Evolutionary conservation across 2,113 vertebrate species (phyloP).

Genomic region (Pseudorectes ferrugineus): DNA sequence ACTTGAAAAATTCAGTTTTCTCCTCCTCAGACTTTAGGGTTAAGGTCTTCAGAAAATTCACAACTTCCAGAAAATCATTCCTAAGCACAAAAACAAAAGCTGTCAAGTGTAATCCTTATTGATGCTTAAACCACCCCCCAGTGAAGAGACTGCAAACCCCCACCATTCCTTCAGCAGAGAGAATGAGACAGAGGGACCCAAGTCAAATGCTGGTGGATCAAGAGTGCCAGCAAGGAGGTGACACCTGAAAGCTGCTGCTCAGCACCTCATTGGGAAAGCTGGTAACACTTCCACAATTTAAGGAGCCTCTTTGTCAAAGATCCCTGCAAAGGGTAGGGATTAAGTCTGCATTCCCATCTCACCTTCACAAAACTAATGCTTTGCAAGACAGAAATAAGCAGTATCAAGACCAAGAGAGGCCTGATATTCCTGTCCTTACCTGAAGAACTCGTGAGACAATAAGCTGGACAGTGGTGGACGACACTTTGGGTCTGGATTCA

Average conservation of each 20-base stretch:
- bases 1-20: conserved; percentile 99
- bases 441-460: conserved; percentile 89
- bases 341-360: background rate
- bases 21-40: conserved; percentile 95
- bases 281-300: background rate
- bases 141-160: background rate
- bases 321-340: background rate
- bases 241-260: background rate
- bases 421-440: conserved; percentile 67
- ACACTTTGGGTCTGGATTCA: conserved; percentile 79
- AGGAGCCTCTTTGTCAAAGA: background rate
- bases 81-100: conserved; percentile 60
- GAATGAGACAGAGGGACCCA: background rate
- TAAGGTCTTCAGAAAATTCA: conserved; percentile 93
- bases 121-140: background rate
- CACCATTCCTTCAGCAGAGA: background rate
- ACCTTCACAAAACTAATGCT: background rate
- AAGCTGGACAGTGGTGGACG: conserved; percentile 82
- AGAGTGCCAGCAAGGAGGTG: background rate
- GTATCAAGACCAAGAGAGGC: background rate
- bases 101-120: background rate
- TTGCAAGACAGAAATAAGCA: background rate
- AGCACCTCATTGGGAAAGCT: background rate
- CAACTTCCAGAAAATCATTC: conserved; percentile 95
- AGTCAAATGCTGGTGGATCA: background rate